Evolutionary conservation across 1,140 invertebrate species (phyloP).

Genomic region (Bilobella aurantiaca): DNA sequence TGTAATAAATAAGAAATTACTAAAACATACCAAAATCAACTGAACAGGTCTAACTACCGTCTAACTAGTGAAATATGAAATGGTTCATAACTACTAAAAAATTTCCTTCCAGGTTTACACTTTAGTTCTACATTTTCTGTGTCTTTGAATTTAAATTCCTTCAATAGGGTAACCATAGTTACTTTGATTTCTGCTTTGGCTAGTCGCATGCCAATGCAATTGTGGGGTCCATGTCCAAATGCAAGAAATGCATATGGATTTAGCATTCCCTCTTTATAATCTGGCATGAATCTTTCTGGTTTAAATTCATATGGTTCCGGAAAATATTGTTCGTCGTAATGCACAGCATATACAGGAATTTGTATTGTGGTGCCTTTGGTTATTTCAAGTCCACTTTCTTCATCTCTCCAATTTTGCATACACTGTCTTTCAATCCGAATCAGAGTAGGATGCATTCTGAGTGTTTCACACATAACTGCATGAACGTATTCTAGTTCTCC

Average conservation of each 20-base stretch:
- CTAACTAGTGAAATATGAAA: too few species aligned
- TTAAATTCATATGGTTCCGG: constrained; percentile 17
- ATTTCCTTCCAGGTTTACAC: constrained; percentile 6
- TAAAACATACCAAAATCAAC: too few species aligned
- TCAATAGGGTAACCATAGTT: constrained; percentile 33
- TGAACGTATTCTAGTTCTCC: constrained; percentile 29
- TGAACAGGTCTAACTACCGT: too few species aligned
- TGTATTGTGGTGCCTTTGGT: constrained; percentile 15
- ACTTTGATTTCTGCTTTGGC: constrained; percentile 46
- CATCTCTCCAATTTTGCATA: constrained; percentile 40
- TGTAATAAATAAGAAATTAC: too few species aligned
- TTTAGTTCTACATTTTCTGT: constrained; percentile 12
- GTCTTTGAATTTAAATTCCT: constrained; percentile 16
- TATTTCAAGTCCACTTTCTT: constrained; percentile 40
- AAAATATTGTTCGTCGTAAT: constrained; percentile 17
- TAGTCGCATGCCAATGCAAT: constrained; percentile 47
- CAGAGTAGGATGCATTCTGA: constrained; percentile 24
- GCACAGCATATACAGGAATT: constrained; percentile 13
- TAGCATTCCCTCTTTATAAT: constrained; percentile 20
- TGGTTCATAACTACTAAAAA: constrained; percentile 2
- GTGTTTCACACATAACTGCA: constrained; percentile 31
- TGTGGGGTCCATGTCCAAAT: constrained; percentile 23
- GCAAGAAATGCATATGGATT: constrained; percentile 22
- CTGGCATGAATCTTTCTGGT: constrained; percentile 22
- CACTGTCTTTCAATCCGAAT: constrained; percentile 24